Evolutionary conservation across 2,113 vertebrate genomes (phyloP).

Genomic region (Barbus barbus): DNA sequence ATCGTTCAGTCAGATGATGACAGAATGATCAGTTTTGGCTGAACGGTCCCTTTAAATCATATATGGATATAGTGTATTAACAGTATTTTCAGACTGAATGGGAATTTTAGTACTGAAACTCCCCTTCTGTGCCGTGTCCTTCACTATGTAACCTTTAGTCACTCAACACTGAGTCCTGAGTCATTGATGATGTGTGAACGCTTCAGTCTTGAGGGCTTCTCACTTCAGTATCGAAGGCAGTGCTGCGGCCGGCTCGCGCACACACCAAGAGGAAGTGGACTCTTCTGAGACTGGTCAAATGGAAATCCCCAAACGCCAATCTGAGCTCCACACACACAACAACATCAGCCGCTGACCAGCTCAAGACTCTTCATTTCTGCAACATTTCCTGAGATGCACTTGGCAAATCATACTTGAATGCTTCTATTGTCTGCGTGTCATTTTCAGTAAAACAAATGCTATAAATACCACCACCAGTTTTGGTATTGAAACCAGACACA

Average conservation of each 20-base stretch:
- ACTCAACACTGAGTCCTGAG: neutral
- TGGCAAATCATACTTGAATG: no score
- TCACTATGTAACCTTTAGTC: neutral
- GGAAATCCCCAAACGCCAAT: slow-evolving; percentile 47
- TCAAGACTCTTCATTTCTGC: neutral
- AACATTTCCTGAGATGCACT: neutral
- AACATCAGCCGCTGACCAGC: neutral
- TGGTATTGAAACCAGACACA: neutral
- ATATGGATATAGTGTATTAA: no score
- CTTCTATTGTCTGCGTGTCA: neutral
- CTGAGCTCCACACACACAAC: neutral
- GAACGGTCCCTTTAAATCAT: no score
- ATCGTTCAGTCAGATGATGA: neutral
- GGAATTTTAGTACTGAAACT: neutral
- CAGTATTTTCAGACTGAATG: no score
- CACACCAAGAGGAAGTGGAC: slow-evolving; percentile 70
- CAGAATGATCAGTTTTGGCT: no score
- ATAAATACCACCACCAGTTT: neutral
- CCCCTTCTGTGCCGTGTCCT: neutral
- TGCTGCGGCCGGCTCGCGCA: no score
- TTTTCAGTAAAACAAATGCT: neutral
- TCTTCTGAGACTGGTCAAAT: slow-evolving; percentile 65
- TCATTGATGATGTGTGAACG: neutral
- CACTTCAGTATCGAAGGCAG: no score
- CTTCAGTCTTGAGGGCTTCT: neutral